Conservation (phyloP, 2,113 vertebrate genomes). For the Thryonomys swinderianus region DNA sequence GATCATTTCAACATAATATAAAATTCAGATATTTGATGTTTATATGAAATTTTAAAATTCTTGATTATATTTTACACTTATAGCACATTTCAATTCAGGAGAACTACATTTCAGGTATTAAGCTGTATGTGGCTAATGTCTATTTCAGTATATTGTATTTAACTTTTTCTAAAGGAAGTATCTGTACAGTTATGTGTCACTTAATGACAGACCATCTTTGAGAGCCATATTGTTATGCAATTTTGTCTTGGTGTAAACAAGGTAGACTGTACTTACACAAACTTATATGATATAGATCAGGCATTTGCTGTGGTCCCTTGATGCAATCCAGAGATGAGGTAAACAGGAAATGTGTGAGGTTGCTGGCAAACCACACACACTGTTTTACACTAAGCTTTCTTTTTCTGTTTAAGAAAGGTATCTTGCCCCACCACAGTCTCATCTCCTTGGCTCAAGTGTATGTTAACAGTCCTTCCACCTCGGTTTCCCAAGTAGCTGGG, state of each 20-base stretch:
- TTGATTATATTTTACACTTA: not conserved
- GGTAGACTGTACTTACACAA: not conserved
- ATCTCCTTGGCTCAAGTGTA: not conserved
- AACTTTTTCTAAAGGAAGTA: not conserved
- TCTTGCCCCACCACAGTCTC: not conserved
- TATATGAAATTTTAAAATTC: not conserved
- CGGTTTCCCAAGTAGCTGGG: not conserved
- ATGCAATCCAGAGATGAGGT: not conserved
- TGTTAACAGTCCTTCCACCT: not conserved
- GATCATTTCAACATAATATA: conserved; percentile 5
- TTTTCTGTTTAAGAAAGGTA: not conserved
- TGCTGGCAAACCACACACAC: not conserved
- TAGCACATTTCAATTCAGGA: not conserved
- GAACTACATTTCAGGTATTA: not conserved
- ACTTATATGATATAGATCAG: not conserved
- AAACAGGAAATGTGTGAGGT: not conserved
- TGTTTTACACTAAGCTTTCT: not conserved
- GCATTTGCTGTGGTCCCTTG: not conserved
- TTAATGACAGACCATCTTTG: not conserved
- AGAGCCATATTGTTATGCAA: not conserved
- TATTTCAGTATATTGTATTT: not conserved
- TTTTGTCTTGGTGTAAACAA: not conserved
- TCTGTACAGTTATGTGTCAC: not conserved
- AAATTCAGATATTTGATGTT: not conserved
- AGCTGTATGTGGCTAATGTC: not conserved